Evolutionary conservation across 2,113 vertebrate genomes (phyloP).

Genomic region (Azemiops feae): DNA sequence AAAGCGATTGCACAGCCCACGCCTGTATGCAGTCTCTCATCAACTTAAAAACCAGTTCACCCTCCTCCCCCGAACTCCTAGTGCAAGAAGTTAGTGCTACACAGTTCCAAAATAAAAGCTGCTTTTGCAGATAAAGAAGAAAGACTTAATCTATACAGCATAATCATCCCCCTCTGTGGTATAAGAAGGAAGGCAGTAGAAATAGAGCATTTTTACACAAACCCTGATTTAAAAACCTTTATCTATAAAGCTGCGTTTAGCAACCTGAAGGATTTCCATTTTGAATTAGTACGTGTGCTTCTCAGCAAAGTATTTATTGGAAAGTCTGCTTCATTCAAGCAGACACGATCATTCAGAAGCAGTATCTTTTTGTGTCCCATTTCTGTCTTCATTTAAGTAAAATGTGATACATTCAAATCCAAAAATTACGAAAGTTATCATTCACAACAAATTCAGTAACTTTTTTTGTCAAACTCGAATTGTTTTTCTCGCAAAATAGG

Average conservation of each 20-base stretch:
- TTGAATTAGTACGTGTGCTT: background rate
- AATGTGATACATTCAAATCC: background rate
- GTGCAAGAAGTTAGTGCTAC: slow-evolving; percentile 57
- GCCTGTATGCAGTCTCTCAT: slow-evolving; percentile 26
- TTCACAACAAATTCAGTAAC: background rate
- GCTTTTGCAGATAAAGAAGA: slow-evolving; percentile 29
- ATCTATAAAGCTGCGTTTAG: background rate
- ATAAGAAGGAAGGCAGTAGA: background rate
- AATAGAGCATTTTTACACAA: background rate
- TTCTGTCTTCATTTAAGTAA: background rate
- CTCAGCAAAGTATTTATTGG: background rate
- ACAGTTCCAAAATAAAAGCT: slow-evolving; percentile 75
- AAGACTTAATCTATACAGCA: slow-evolving; percentile 1
- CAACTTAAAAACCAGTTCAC: slow-evolving; percentile 49
- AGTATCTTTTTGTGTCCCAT: background rate
- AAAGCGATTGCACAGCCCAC: slow-evolving; percentile 30
- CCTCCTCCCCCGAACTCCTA: slow-evolving; percentile 65
- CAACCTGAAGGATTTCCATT: background rate
- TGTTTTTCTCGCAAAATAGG: background rate
- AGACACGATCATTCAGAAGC: background rate
- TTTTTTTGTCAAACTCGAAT: background rate
- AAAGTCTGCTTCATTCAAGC: background rate
- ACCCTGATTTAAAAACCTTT: background rate
- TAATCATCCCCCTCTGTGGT: slow-evolving; percentile 13
- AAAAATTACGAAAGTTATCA: background rate